Evolutionary conservation across 2,888 invertebrate species (phyloP).

Genomic region (Stenurella melanura): DNA sequence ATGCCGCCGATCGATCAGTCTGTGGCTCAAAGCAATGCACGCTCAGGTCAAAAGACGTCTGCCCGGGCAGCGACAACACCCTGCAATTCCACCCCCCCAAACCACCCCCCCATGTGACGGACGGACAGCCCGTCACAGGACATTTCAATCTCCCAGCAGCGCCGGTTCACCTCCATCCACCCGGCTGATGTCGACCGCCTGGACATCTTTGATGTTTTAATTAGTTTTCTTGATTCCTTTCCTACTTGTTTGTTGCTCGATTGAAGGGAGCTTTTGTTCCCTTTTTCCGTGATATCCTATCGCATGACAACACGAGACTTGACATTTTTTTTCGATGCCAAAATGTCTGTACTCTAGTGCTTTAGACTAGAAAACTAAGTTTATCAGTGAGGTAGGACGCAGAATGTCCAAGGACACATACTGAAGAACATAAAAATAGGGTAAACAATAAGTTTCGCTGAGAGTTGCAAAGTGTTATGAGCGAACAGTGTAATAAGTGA

Average conservation of each 20-base stretch:
- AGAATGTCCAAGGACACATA: too few species aligned
- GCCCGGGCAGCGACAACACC: slow-evolving; percentile 70
- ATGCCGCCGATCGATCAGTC: slow-evolving; percentile 69
- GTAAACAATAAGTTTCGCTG: too few species aligned
- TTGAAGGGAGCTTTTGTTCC: slow-evolving; percentile 51
- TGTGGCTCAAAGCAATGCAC: slow-evolving; percentile 74
- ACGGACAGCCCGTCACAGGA: slow-evolving; percentile 64
- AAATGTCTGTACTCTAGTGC: not conserved
- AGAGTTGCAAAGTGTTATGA: not conserved
- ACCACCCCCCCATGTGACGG: slow-evolving; percentile 58
- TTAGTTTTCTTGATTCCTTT: slow-evolving; percentile 65
- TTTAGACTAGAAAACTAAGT: too few species aligned
- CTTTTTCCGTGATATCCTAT: slow-evolving; percentile 37
- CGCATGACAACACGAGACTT: slow-evolving; percentile 32
- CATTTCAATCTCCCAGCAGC: slow-evolving; percentile 62
- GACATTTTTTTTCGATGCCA: not conserved
- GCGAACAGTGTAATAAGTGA: not conserved
- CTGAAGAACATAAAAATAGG: too few species aligned
- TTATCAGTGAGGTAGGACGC: too few species aligned
- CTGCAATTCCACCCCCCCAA: slow-evolving; percentile 34
- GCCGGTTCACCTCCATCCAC: slow-evolving; percentile 54
- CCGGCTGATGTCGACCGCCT: slow-evolving; percentile 59
- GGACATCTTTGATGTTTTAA: slow-evolving; percentile 69
- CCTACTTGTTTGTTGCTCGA: slow-evolving; percentile 48
- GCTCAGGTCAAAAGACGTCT: slow-evolving; percentile 68